Percentiles rank a stretch among this genome's conserved stretches.
These are phyloP conservation scores for Diplolepis rosae DNA, from an alignment of 2,888 invertebrate species.

Conservation along the genomic window DNA sequence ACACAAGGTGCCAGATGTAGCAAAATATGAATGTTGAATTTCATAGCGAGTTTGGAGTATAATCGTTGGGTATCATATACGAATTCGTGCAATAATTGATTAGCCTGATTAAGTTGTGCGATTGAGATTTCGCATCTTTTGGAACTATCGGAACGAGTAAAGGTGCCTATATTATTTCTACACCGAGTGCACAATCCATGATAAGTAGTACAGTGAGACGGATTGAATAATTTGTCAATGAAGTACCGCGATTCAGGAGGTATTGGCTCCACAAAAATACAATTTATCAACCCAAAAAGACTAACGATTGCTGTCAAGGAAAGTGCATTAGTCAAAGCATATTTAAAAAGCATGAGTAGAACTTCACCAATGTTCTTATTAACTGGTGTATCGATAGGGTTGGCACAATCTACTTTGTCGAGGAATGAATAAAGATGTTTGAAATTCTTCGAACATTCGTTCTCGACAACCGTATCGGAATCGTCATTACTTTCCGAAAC, in stretches of 20 bases:
- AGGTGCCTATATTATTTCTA: neutral
- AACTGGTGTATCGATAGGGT: neutral
- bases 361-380: neutral
- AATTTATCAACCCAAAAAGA: neutral
- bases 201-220: neutral
- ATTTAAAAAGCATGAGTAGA: constrained; percentile 7
- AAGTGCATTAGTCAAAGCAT: neutral
- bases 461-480: no score
- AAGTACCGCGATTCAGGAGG: neutral
- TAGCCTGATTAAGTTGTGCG: constrained; percentile 33
- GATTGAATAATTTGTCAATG: constrained; percentile 11
- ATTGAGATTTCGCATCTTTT: constrained; percentile 29
- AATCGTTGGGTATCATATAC: constrained; percentile 27
- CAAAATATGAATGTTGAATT: constrained; percentile 43
- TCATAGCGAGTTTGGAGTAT: constrained; percentile 39
- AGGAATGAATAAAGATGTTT: neutral
- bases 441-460: neutral
- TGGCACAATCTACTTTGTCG: neutral
- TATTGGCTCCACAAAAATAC: neutral
- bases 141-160: constrained; percentile 23
- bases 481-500: no score
- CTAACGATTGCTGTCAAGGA: neutral
- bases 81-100: constrained; percentile 30
- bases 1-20: constrained; percentile 41
- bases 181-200: neutral